These are phyloP conservation scores for Conus canariensis DNA, from an alignment of 2,888 invertebrate species.

Conservation along the genomic window DNA sequence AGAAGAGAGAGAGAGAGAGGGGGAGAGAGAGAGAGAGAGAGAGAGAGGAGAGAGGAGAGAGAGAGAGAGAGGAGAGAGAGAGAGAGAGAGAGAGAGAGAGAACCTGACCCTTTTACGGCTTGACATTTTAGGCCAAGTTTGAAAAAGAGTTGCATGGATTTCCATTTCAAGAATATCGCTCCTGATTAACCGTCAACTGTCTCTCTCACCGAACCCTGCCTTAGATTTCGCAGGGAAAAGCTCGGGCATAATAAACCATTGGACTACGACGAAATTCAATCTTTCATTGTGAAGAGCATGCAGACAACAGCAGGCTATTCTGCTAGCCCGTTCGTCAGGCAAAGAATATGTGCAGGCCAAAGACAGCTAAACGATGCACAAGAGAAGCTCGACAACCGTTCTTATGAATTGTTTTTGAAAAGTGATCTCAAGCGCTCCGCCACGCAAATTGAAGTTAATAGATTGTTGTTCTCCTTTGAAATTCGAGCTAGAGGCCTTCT, in stretches of 20 bases:
- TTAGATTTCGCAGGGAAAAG: background rate
- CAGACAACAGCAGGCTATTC: background rate
- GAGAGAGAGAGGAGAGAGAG: background rate
- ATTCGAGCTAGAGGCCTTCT: too few relatives aligned
- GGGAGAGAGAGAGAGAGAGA: background rate
- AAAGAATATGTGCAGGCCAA: too few relatives aligned
- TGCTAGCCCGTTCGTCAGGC: background rate
- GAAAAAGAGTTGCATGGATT: background rate
- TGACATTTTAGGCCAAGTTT: background rate
- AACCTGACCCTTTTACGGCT: background rate
- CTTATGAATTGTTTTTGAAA: too few relatives aligned
- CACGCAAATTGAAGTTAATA: too few relatives aligned
- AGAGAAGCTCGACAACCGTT: too few relatives aligned
- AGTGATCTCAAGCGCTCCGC: too few relatives aligned
- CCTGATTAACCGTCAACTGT: background rate
- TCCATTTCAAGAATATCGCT: conserved; percentile 10
- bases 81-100: background rate
- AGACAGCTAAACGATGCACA: too few relatives aligned
- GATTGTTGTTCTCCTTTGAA: too few relatives aligned
- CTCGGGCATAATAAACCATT: background rate
- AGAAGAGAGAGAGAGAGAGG: background rate
- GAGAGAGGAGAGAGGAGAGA: background rate
- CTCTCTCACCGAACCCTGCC: background rate
- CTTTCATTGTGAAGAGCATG: background rate
- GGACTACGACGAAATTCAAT: background rate